Evolutionary conservation across 2,888 invertebrate genomes (phyloP), one percentile per base, ranked within the genome.

Genomic region (Mimachlamys varia): DNA sequence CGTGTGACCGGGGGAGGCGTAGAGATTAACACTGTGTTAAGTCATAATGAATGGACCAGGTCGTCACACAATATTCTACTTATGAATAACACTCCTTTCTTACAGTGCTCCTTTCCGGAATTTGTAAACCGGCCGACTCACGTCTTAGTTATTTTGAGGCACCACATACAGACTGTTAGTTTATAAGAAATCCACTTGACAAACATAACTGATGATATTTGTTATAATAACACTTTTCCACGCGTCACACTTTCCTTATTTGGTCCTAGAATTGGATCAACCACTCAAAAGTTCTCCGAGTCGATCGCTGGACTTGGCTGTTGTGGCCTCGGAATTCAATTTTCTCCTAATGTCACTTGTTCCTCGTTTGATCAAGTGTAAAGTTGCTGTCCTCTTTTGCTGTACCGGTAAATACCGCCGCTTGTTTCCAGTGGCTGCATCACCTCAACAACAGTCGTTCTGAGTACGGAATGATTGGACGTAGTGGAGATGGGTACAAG

Each of bases 401-500:
- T 33, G 76, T 76, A 76, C 76, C 76, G 76, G 76, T 76, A 76
- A 76, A 76, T 33, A 76, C 76, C 15, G 33, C 76, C 76, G 76
- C 33, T 4, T 13, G 76, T 33, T 76, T 33, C 76, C 76, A 76
- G 0, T 33, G 76, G 27, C 33, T 33, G 76, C 22, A 12, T 76
- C 22, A 33, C 33, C 76, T 76, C 22, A 58, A 58, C 22, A 58
- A 76, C 76, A 33, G 0, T 76, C 76, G 76, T 76, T 76, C 76
- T 76, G 27, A 33, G 76, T 76, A 76, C 22, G 22, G 76, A 27
- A 33, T 33, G 76, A 76, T 76, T 76, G 76, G 27, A 27, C 33
- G 76, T 76, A 33, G 76, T 27, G 76, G 22, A 76, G 76, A 76
- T 76, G 76, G 76, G 76, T 76, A 76, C 76, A 76, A 76, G 76